Percentiles rank a stretch among this genome's conserved stretches.
phyloP scores from a whole-genome alignment of 2,797 vertebrate genomes.

The Hydrocynus forskahlii region DNA sequence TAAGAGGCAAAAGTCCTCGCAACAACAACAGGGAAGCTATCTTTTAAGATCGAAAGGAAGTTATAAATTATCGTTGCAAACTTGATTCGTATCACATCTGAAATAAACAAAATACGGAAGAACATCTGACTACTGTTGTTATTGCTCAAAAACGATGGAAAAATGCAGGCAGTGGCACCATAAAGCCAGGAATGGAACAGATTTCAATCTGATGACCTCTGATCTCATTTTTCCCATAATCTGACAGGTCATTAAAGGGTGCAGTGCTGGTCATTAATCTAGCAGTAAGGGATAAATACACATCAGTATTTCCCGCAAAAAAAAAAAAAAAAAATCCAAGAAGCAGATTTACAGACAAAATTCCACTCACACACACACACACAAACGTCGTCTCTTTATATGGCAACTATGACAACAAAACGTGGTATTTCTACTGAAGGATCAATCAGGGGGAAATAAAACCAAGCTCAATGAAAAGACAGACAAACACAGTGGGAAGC shows the following conservation, averaged over 20 bases:
- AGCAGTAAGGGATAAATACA: slow-evolving; percentile 68
- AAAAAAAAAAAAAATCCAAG: slow-evolving; percentile 43
- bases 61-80: slow-evolving; percentile 51
- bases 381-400: slow-evolving; percentile 37
- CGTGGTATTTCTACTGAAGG: background rate
- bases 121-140: slow-evolving; percentile 48
- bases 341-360: slow-evolving; percentile 60
- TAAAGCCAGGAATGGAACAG: slow-evolving; percentile 65
- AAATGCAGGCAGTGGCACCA: slow-evolving; percentile 70
- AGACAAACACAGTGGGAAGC: slow-evolving; percentile 1
- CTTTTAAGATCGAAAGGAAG: slow-evolving; percentile 47
- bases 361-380: slow-evolving; percentile 25
- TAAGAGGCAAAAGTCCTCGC: slow-evolving; percentile 15
- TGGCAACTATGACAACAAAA: slow-evolving; percentile 17
- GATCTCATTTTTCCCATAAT: slow-evolving; percentile 77
- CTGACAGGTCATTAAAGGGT: slow-evolving; percentile 77
- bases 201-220: slow-evolving; percentile 75
- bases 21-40: slow-evolving; percentile 7
- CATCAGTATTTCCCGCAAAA: slow-evolving; percentile 66
- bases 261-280: slow-evolving; percentile 74
- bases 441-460: slow-evolving; percentile 22
- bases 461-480: background rate
- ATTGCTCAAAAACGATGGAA: slow-evolving; percentile 52
- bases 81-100: slow-evolving; percentile 31
- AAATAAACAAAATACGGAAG: slow-evolving; percentile 42